Evolutionary conservation across 2,797 vertebrate genomes (phyloP).

Genomic region (Podarcis lilfordi): DNA sequence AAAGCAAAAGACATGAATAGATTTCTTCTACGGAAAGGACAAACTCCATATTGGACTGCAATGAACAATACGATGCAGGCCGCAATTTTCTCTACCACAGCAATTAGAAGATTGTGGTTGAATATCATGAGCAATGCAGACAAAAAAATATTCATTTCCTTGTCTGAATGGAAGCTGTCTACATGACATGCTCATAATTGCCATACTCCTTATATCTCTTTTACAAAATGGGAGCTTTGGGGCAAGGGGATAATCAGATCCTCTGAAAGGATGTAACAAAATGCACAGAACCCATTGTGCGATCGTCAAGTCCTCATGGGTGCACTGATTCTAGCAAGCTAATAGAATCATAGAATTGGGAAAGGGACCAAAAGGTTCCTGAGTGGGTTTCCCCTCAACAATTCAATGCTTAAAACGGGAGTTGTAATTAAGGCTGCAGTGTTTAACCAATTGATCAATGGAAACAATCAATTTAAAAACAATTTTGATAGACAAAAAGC

Average conservation of each 20-base stretch:
- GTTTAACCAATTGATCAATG: background rate
- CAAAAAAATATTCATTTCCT: slow-evolving; percentile 56
- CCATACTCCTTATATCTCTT: slow-evolving; percentile 29
- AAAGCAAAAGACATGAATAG: slow-evolving; percentile 51
- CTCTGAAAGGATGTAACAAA: slow-evolving; percentile 53
- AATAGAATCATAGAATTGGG: rapidly evolving
- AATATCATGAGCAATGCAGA: slow-evolving; percentile 47
- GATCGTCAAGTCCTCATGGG: background rate
- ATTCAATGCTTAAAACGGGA: background rate
- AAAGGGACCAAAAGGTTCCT: background rate
- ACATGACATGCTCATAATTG: slow-evolving; percentile 23
- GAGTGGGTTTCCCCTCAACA: background rate
- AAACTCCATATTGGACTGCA: slow-evolving; percentile 30
- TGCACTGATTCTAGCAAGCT: background rate
- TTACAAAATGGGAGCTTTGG: slow-evolving; percentile 52
- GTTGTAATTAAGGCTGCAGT: background rate
- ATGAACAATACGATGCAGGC: slow-evolving; percentile 11
- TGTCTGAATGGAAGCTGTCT: slow-evolving; percentile 35
- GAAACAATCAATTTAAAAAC: background rate
- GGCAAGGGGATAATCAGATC: slow-evolving; percentile 70
- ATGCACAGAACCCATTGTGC: slow-evolving; percentile 3
- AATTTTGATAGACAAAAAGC: background rate
- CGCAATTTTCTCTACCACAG: slow-evolving; percentile 17
- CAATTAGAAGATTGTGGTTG: slow-evolving; percentile 40
- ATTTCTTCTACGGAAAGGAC: slow-evolving; percentile 15